phyloP scores from a whole-genome alignment of 92 coral and sea anemone species.

The Virgularia gustaviana region DNA sequence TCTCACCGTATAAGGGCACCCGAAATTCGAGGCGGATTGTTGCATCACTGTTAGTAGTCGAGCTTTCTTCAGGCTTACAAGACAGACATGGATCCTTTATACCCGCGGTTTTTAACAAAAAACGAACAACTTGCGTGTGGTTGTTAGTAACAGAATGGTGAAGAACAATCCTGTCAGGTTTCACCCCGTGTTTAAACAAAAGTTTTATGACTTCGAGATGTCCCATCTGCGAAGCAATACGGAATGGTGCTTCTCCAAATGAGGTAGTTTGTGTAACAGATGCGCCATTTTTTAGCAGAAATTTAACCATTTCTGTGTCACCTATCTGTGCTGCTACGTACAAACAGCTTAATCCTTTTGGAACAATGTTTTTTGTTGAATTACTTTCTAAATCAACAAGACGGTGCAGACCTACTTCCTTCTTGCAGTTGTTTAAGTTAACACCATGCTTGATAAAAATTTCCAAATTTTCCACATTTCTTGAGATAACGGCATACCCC shows the following conservation, averaged over 20 bases:
- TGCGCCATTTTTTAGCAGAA: constrained; percentile 43
- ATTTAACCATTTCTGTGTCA: constrained; percentile 43
- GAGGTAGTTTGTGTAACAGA: constrained; percentile 17
- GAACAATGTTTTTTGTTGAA: constrained; percentile 8
- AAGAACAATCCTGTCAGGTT: constrained; percentile 56
- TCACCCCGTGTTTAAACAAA: constrained; percentile 46
- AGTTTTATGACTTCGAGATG: constrained; percentile 47
- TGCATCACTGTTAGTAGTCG: no score
- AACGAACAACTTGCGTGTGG: constrained; percentile 41
- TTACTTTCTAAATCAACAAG: background rate
- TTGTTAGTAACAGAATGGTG: constrained; percentile 66
- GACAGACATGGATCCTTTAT: constrained; percentile 47
- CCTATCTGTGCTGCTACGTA: constrained; percentile 56
- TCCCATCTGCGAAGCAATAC: constrained; percentile 61
- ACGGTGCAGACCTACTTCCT: background rate
- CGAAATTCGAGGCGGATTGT: no score
- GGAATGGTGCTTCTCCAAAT: constrained; percentile 45
- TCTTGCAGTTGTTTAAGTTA: constrained; percentile 37
- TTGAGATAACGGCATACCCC: constrained; percentile 57
- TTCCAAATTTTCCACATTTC: constrained; percentile 50
- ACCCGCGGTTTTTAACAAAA: constrained; percentile 35
- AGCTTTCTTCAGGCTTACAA: background rate
- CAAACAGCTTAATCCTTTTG: constrained; percentile 4
- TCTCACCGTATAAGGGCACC: constrained; percentile 43
- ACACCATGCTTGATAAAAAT: constrained; percentile 52